Conservation (phyloP, 2,888 invertebrate genomes). For the Tetheella fluctuosa region DNA sequence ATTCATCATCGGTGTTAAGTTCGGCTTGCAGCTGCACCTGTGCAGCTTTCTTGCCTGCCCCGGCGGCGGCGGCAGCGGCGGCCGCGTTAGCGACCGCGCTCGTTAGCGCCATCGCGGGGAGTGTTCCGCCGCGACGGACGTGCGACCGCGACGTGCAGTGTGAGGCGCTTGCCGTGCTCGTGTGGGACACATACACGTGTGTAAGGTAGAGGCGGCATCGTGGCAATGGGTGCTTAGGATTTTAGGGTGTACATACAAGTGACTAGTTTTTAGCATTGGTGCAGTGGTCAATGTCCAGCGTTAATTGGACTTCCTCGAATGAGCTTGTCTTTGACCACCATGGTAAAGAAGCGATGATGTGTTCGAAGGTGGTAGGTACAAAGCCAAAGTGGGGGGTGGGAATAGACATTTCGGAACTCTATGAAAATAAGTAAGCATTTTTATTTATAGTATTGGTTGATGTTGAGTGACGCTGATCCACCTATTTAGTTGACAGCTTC, state of each 20-base stretch:
- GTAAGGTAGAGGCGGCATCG: constrained; percentile 14
- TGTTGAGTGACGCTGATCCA: no score
- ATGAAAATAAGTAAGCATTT: no score
- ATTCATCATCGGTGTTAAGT: constrained; percentile 92
- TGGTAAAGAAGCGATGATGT: no score
- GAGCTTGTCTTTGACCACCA: no score
- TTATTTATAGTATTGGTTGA: no score
- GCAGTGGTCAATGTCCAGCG: not conserved
- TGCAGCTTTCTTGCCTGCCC: constrained; percentile 89
- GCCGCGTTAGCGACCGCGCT: constrained; percentile 72
- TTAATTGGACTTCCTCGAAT: no score
- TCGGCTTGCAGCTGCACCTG: constrained; percentile 92
- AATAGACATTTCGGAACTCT: no score
- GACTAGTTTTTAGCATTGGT: not conserved
- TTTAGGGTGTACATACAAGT: not conserved
- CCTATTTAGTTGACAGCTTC: no score
- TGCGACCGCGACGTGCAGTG: no score
- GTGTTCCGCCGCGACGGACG: constrained; percentile 16
- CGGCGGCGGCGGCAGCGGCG: constrained; percentile 72
- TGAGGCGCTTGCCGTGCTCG: no score
- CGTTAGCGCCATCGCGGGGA: constrained; percentile 65
- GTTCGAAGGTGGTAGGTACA: no score
- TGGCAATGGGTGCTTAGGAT: not conserved
- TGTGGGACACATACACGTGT: not conserved
- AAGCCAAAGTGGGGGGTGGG: no score